Evolutionary conservation across 2,888 invertebrate species (phyloP).

Genomic region (Poecilus cupreus): DNA sequence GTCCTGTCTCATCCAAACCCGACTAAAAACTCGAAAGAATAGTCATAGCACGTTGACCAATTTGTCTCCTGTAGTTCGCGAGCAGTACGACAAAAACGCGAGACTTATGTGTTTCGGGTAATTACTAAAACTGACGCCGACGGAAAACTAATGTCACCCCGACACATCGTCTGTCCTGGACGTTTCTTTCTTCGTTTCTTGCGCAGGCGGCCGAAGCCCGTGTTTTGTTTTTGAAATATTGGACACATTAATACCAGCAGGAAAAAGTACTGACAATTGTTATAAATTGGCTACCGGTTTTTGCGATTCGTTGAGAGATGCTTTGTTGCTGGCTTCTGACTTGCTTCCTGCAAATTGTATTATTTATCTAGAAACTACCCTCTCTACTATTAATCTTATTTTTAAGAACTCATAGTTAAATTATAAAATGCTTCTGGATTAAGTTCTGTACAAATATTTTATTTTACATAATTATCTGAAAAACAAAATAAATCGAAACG

Average conservation of each 20-base stretch:
- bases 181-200: conserved; percentile 23
- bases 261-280: conserved; percentile 43
- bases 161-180: neutral
- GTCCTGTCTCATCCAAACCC: neutral
- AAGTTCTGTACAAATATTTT: no score
- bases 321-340: neutral
- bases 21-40: conserved; percentile 46
- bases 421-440: no score
- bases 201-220: neutral
- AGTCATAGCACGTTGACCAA: conserved; percentile 59
- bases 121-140: conserved; percentile 55
- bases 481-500: no score
- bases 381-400: neutral
- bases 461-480: no score
- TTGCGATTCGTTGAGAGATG: neutral
- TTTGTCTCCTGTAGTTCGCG: conserved; percentile 41
- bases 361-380: neutral
- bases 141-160: conserved; percentile 55
- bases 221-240: conserved; percentile 45
- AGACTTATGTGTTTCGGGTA: conserved; percentile 60
- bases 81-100: conserved; percentile 43
- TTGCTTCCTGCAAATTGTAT: no score
- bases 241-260: conserved; percentile 3
- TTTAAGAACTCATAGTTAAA: no score
- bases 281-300: conserved; percentile 34